Base-by-base conservation (phyloP, 2,888 invertebrate genomes). In the Drosophila rellima region DNA sequence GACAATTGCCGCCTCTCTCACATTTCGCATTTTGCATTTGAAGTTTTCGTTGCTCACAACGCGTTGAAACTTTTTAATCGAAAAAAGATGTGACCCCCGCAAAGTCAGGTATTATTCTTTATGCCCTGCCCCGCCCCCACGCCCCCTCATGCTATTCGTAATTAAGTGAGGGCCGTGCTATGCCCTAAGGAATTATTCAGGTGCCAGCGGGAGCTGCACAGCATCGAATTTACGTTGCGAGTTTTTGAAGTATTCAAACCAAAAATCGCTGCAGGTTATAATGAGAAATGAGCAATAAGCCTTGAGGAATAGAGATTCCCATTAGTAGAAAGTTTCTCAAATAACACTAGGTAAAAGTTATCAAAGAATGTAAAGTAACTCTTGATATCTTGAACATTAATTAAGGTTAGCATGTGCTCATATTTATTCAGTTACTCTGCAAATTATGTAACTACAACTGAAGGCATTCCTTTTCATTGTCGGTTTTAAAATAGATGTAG, bases 61-160 rank as follows among this genome's bases (percentile, higher is more conserved):
- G 26, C 72, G 47, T 56, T 44, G 59, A 79, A 82, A 88, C 67
- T 89, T 84, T 84, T 84, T 84, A 84, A 84, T 84, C 85, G 89
- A 89, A 89, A 84, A 83, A 84, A 73, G 87, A 83, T 88, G 84
- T 70, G 72, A 78, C 72, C 70, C 52, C 42, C n/a, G 20, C 26
- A 23, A 23, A 45, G 39, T 6, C 55, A 40, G 23, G 11, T 60
- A 40, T 45, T 45, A 35, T 39, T 15, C 17, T 54, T n/a, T 18
- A 57, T 40, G 40, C 45, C 79, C 44, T 13, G 7, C 33, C 37
- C 13, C 17, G 3, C 0, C 33, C 23, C 37, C 7, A 44, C n/a
- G 45, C 59, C 74, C 26, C 26, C 26, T 26, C 73, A 71, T 51
- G 48, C 65, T 67, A 62, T 66, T 70, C 62, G 89, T 88, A 83